These are phyloP conservation scores for Tribolium freemani DNA, from an alignment of 2,888 invertebrate genomes.

Conservation along the genomic window DNA sequence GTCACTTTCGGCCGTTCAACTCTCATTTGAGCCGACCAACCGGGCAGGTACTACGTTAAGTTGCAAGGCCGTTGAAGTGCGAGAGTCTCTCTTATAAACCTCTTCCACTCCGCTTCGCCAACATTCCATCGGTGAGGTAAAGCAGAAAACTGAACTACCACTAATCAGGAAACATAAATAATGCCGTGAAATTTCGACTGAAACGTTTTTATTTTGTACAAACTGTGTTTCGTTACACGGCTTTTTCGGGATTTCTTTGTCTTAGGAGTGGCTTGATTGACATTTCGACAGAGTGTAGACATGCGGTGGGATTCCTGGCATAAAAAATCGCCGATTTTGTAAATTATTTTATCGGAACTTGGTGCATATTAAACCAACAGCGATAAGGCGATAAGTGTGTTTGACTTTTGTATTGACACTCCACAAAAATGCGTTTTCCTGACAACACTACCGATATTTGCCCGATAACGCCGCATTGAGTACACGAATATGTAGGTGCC, in stretches of 20 bases:
- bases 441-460: conserved; percentile 31
- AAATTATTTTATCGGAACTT: conserved; percentile 2
- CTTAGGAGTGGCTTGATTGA: not conserved
- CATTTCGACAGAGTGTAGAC: too few relatives aligned
- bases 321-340: conserved; percentile 7
- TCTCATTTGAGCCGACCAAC: conserved; percentile 58
- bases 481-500: conserved; percentile 36
- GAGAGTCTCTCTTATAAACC: conserved; percentile 42
- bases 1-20: conserved; percentile 59
- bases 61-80: conserved; percentile 56
- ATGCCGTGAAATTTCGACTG: conserved; percentile 36
- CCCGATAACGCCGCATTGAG: conserved; percentile 22
- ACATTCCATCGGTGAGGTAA: conserved; percentile 46
- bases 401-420: conserved; percentile 27
- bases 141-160: conserved; percentile 46
- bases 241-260: conserved; percentile 5
- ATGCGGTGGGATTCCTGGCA: not conserved
- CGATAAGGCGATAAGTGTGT: conserved; percentile 25
- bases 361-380: conserved; percentile 24
- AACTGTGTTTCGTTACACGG: conserved; percentile 7
- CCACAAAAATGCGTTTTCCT: conserved; percentile 12
- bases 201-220: conserved; percentile 16
- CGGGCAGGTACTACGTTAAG: conserved; percentile 56
- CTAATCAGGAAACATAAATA: conserved; percentile 45
- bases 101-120: conserved; percentile 44